Evolutionary conservation across 1,140 invertebrate genomes (phyloP), one percentile per base, ranked within the genome.

Genomic region (Drosophila oshimai): DNA sequence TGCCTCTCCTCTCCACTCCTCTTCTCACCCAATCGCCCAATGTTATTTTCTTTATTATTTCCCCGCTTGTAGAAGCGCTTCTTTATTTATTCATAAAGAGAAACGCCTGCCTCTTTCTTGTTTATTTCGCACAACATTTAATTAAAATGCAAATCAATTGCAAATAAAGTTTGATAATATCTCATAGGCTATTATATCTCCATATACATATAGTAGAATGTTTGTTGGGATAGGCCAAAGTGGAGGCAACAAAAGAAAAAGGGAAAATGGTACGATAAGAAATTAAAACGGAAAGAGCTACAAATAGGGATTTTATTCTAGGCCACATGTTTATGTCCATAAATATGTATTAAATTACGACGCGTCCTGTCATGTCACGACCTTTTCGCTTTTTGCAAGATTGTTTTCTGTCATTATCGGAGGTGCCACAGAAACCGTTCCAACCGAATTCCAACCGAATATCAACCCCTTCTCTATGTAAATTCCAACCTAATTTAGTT

Each of bases 161-260:
- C 24, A 50, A 51, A 18, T 28, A 54, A 13, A 41, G 17, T 53
- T 53, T 41, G 15, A 53, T 41, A 37, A 37, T 51, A 37, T 17
- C 15, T 6, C 12, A 6, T 3, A 39, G 22, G 10, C 13, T 13
- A 28, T 17, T 28, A 28, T 45, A 29, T 45, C 12, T 5, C 2
- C 13, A 9, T 42, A 45, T 42, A 9, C 22, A 45, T 42, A 44
- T 2, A 13, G 7, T 17, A 5, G 10, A 42, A 6, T 28, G n/a
- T 28, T n/a, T 51, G 33, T 58, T 58, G 54, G 54, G 54, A 51
- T 37, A 37, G 54, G 45, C 26, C 37, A 49, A 31, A 20, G 13
- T 28, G 7, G 7, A 5, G 4, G 3, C 15, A 42, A 12, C 2
- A 4, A 26, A 42, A 22, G 29, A 29, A n/a, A 29, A 20, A n/a